Percentiles rank a stretch among this genome's conserved stretches.
These are phyloP conservation scores for Monopis laevigella DNA, from an alignment of 2,888 invertebrate species.

Conservation along the genomic window DNA sequence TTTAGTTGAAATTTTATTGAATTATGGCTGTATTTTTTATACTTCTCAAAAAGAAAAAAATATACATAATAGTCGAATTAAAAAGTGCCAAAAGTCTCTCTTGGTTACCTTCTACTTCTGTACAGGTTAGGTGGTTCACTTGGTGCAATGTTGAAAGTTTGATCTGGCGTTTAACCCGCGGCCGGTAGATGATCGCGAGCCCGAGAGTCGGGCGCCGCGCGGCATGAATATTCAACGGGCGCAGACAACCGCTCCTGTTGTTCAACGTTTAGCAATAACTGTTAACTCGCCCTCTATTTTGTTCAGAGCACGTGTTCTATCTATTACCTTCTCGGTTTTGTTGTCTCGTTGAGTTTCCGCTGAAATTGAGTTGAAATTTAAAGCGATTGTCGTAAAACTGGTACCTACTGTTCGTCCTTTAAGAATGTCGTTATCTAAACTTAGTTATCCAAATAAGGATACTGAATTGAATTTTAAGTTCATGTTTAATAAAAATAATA, in stretches of 20 bases:
- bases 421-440: too few species aligned
- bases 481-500: not conserved
- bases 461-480: not conserved
- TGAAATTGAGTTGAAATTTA: conserved; percentile 9
- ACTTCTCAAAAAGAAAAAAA: too few species aligned
- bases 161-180: conserved; percentile 3
- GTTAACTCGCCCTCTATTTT: conserved; percentile 15
- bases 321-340: conserved; percentile 12
- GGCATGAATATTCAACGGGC: conserved; percentile 16
- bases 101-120: too few species aligned
- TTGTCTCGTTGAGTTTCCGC: conserved; percentile 2
- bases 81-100: too few species aligned
- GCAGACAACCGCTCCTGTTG: conserved; percentile 13
- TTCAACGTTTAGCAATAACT: conserved; percentile 17
- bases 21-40: too few species aligned
- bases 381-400: conserved; percentile 1
- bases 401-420: too few species aligned
- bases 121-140: too few species aligned
- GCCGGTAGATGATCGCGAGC: conserved; percentile 4
- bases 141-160: conserved; percentile 5
- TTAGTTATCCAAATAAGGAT: too few species aligned
- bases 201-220: conserved; percentile 1
- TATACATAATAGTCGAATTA: too few species aligned
- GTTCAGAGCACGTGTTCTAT: conserved; percentile 16
- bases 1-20: too few species aligned